A percentile compares a stretch with the other conserved stretches of the same genome.
These are phyloP conservation scores for Ennomos quercinarius DNA, from an alignment of 2,888 invertebrate genomes.

Conservation along the genomic window DNA sequence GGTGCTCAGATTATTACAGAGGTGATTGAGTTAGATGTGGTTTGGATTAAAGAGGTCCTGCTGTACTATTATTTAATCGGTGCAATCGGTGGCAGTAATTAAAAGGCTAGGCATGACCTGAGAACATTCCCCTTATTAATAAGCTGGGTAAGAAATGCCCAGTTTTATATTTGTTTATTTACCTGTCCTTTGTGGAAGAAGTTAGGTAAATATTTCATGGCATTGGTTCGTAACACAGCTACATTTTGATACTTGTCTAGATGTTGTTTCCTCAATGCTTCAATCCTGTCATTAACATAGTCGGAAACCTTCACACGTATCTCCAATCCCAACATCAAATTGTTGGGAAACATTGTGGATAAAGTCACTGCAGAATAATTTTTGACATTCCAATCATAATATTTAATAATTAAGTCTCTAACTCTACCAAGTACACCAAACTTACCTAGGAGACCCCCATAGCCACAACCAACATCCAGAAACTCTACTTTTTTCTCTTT, in stretches of 20 bases:
- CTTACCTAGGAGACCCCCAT: slow-evolving; percentile 95
- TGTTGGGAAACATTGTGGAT: slow-evolving; percentile 95
- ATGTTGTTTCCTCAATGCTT: slow-evolving; percentile 92
- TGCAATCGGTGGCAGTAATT: too few relatives aligned
- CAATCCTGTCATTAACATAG: slow-evolving; percentile 97
- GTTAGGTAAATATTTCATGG: slow-evolving; percentile 99
- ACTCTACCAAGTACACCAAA: background rate
- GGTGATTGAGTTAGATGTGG: too few relatives aligned
- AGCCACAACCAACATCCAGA: slow-evolving; percentile 99
- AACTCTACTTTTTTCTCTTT: slow-evolving; percentile 89
- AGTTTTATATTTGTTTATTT: slow-evolving; percentile 32
- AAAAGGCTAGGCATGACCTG: too few relatives aligned
- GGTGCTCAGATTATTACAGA: too few relatives aligned
- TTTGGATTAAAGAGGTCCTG: too few relatives aligned
- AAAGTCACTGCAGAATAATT: slow-evolving; percentile 89
- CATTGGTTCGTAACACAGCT: slow-evolving; percentile 97
- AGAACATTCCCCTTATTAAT: too few relatives aligned
- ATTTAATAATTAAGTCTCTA: too few relatives aligned
- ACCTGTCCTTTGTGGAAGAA: slow-evolving; percentile 98
- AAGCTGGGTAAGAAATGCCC: too few relatives aligned
- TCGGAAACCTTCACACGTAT: slow-evolving; percentile 99
- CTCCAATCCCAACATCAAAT: slow-evolving; percentile 97
- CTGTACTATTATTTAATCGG: too few relatives aligned
- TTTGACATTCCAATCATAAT: too few relatives aligned
- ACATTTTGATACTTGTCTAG: slow-evolving; percentile 95